Conservation (phyloP, 2,113 vertebrate species). For the Microtus richardsoni region DNA sequence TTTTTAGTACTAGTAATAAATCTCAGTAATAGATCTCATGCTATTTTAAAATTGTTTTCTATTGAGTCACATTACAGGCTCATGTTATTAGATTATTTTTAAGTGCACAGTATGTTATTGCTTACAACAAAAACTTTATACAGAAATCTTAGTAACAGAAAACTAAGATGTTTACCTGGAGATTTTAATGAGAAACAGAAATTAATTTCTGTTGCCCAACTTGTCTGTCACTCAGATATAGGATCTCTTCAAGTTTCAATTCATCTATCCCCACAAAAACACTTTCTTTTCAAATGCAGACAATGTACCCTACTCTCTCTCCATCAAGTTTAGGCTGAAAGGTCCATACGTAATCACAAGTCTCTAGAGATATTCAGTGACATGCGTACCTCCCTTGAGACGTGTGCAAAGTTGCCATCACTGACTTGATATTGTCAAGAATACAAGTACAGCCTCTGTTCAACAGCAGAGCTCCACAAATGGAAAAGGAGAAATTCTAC, state of each 20-base stretch:
- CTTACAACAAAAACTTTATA: background rate
- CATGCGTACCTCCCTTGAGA: background rate
- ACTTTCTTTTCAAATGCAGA: background rate
- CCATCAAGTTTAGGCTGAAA: background rate
- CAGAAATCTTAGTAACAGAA: background rate
- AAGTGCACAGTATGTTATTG: background rate
- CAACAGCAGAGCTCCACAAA: background rate
- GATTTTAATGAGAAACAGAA: background rate
- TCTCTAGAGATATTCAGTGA: background rate
- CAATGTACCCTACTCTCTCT: no score
- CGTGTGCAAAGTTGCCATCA: background rate
- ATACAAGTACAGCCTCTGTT: background rate
- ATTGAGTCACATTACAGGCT: background rate
- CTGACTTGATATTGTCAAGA: constrained; percentile 40
- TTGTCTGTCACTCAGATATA: background rate
- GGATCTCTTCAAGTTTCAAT: background rate
- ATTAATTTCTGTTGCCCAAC: background rate
- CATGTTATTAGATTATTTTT: background rate
- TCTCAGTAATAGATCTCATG: background rate
- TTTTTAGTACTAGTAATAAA: background rate
- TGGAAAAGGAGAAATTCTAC: background rate
- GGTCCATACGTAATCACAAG: background rate
- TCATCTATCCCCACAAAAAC: fast-evolving
- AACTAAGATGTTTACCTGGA: background rate
- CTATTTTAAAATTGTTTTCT: background rate